phyloP scores from a whole-genome alignment of 2,888 invertebrate species.

The Agrotis ipsilon region DNA sequence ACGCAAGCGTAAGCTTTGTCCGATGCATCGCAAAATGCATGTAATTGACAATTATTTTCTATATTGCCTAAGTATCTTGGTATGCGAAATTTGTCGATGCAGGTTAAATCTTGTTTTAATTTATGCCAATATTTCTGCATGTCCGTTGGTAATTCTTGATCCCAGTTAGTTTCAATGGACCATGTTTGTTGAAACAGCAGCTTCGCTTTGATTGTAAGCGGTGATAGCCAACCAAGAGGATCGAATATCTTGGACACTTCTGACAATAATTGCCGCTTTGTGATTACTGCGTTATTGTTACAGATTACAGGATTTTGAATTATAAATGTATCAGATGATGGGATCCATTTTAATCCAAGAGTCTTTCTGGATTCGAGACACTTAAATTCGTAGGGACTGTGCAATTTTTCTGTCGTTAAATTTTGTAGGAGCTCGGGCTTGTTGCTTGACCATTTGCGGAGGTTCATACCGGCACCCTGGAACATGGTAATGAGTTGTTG shows the following conservation, averaged over 20 bases:
- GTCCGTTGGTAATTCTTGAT: too few relatives aligned
- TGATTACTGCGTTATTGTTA: too few relatives aligned
- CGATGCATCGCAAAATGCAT: slow-evolving; percentile 9
- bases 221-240: too few relatives aligned
- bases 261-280: too few relatives aligned
- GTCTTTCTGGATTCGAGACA: slow-evolving; percentile 7
- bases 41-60: neutral
- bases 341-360: slow-evolving; percentile 8
- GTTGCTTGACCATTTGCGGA: neutral
- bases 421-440: neutral
- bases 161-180: too few relatives aligned
- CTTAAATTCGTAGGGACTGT: neutral
- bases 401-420: neutral
- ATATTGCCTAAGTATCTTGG: too few relatives aligned
- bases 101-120: too few relatives aligned
- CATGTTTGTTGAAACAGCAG: too few relatives aligned
- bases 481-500: neutral
- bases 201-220: too few relatives aligned
- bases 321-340: neutral
- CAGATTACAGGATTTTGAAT: neutral
- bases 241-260: too few relatives aligned
- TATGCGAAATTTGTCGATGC: too few relatives aligned
- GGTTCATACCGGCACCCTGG: neutral
- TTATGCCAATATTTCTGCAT: too few relatives aligned
- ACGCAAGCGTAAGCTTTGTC: slow-evolving; percentile 7